These are phyloP conservation scores for Periophthalmus magnuspinnatus DNA, from an alignment of 2,797 vertebrate genomes.

Conservation along the genomic window DNA sequence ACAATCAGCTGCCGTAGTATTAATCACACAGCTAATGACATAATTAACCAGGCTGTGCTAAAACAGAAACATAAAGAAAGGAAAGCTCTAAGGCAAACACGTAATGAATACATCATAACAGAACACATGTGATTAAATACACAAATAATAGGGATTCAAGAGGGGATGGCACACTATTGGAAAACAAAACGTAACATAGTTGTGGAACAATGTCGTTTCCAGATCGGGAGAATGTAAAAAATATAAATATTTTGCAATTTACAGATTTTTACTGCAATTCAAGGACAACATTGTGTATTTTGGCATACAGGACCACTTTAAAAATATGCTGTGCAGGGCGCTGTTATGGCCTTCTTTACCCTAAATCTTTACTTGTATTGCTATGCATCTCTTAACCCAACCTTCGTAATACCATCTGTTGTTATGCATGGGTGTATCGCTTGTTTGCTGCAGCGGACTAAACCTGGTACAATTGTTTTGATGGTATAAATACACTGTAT, in stretches of 20 bases:
- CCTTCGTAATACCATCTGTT: no score
- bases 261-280: not conserved
- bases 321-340: no score
- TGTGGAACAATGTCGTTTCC: not conserved
- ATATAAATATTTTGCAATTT: not conserved
- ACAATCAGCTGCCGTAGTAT: constrained; percentile 69
- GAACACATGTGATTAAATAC: constrained; percentile 9
- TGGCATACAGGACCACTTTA: no score
- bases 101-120: constrained; percentile 1
- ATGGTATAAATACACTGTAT: no score
- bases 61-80: constrained; percentile 54
- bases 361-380: no score
- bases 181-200: not conserved
- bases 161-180: not conserved
- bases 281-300: no score
- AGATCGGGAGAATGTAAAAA: not conserved
- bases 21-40: constrained; percentile 71
- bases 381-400: no score
- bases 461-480: no score
- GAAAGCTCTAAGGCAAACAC: constrained; percentile 41
- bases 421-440: no score
- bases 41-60: constrained; percentile 64
- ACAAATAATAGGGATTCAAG: constrained; percentile 1
- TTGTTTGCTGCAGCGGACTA: no score
- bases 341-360: no score